phyloP scores from a whole-genome alignment of 2,113 vertebrate genomes.

The Apistogramma diplotaenia region DNA sequence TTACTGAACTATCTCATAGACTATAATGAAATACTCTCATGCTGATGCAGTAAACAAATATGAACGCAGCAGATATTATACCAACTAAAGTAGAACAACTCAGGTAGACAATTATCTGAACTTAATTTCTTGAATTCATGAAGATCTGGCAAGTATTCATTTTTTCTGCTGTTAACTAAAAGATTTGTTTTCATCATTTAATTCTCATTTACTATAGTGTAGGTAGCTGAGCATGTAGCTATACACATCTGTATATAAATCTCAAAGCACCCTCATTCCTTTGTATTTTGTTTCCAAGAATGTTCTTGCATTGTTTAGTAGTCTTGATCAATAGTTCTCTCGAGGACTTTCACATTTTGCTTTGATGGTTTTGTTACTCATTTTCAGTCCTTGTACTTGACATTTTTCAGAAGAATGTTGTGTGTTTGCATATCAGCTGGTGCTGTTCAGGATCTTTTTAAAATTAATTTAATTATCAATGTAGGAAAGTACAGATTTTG shows the following conservation, averaged over 20 bases:
- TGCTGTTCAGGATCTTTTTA: not conserved
- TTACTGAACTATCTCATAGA: not conserved
- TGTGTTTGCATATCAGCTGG: not conserved
- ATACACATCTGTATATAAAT: not conserved
- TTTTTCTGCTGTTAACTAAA: not conserved
- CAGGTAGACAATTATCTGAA: too few species aligned
- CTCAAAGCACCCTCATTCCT: not conserved
- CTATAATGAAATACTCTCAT: not conserved
- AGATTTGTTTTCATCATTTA: not conserved
- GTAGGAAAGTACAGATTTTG: not conserved
- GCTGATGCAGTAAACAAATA: not conserved
- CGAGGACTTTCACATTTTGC: not conserved
- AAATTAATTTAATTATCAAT: not conserved
- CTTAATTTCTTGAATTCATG: not conserved
- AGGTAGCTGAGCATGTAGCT: not conserved
- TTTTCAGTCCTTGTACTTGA: not conserved
- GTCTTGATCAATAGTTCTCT: not conserved
- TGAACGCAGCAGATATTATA: not conserved
- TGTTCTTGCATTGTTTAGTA: not conserved
- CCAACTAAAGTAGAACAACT: not conserved
- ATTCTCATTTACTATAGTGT: not conserved
- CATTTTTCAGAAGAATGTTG: not conserved
- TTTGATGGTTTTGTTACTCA: not conserved
- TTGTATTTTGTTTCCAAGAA: accelerated
- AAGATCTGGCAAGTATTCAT: not conserved